Evolutionary conservation across 2,888 invertebrate genomes (phyloP).

Genomic region (Pseudococcus viburni): DNA sequence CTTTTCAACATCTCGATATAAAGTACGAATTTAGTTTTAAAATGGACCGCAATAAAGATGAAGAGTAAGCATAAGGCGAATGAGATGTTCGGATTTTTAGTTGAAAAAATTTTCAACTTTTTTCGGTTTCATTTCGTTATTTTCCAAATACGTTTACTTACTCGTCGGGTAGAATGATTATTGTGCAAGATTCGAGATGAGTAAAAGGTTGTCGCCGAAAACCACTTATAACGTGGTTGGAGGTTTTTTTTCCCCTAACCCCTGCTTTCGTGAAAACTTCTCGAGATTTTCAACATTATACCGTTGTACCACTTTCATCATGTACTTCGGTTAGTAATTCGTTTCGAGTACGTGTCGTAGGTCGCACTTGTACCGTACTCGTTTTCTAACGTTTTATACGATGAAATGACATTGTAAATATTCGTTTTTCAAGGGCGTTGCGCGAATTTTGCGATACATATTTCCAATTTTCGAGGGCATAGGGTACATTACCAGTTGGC

Average conservation of each 20-base stretch:
- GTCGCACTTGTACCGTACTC: too few relatives aligned
- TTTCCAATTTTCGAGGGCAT: not conserved
- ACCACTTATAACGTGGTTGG: not conserved
- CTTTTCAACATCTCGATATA: constrained; percentile 4
- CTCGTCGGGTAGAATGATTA: not conserved
- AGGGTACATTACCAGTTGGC: too few relatives aligned
- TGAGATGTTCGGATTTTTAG: not conserved
- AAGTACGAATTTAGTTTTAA: not conserved
- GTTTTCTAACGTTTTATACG: not conserved
- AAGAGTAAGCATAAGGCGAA: not conserved
- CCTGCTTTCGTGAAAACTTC: not conserved
- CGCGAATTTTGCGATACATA: too few relatives aligned
- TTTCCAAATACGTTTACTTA: too few relatives aligned
- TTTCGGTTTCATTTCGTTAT: not conserved
- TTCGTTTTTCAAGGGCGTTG: not conserved
- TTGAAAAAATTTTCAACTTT: not conserved
- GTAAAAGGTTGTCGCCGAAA: not conserved
- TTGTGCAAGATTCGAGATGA: too few relatives aligned
- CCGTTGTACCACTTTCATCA: not conserved
- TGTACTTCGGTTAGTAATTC: not conserved
- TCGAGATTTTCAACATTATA: not conserved
- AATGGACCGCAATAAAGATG: not conserved
- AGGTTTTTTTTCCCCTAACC: not conserved
- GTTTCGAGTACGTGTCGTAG: not conserved
- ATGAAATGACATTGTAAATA: not conserved